Percentiles rank a stretch among this genome's conserved stretches.
phyloP scores from a whole-genome alignment of 2,888 invertebrate genomes.

The Stenolophus ochropezus region DNA sequence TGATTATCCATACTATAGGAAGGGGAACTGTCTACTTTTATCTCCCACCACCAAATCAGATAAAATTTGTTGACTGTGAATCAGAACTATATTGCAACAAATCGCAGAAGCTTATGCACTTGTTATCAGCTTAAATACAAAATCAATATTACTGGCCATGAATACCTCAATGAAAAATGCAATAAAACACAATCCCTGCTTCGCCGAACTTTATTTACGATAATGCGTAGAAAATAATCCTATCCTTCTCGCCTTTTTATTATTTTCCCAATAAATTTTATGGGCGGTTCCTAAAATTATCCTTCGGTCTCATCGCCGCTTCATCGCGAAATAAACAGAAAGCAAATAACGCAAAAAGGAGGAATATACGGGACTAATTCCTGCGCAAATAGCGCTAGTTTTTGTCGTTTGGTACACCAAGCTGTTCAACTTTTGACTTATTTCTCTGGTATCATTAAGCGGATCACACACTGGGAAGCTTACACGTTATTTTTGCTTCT shows the following conservation, averaged over 20 bases:
- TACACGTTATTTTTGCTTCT: background rate
- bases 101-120: background rate
- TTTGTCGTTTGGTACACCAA: background rate
- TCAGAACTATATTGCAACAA: background rate
- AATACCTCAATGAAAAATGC: background rate
- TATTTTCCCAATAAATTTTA: constrained; percentile 5
- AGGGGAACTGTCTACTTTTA: no score
- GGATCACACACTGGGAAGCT: background rate
- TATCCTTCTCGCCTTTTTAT: background rate
- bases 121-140: background rate
- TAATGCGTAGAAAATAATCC: background rate
- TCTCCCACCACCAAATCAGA: no score
- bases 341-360: background rate
- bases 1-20: no score
- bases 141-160: background rate
- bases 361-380: background rate
- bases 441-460: background rate
- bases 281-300: background rate
- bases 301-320: background rate
- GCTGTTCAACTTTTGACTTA: background rate
- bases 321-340: constrained; percentile 14
- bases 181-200: background rate
- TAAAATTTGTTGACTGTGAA: no score
- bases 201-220: background rate
- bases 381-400: background rate